Conservation (phyloP, 2,113 vertebrate species). For the Sprattus sprattus region DNA sequence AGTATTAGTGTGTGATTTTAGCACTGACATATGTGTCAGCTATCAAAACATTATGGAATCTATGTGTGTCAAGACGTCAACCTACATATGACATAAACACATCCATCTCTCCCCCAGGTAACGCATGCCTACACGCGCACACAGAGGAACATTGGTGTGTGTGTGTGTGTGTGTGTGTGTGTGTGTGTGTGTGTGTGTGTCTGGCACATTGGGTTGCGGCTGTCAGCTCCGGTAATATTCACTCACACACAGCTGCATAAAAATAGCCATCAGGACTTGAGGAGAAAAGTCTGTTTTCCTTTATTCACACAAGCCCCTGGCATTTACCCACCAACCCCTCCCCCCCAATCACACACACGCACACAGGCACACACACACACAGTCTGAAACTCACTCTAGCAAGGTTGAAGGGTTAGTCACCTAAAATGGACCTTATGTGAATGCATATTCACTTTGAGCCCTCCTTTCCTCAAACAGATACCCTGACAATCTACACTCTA, state of each 20-base stretch:
- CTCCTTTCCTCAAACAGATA: background rate
- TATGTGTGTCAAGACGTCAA: background rate
- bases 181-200: too few relatives aligned
- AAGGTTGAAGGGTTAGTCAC: background rate
- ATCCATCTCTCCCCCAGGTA: background rate
- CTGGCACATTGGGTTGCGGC: background rate
- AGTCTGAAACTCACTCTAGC: background rate
- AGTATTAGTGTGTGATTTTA: background rate
- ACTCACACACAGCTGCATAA: slow-evolving; percentile 10
- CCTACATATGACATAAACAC: background rate
- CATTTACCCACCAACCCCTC: background rate
- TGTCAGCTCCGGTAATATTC: background rate
- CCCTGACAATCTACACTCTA: background rate
- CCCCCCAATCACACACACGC: background rate
- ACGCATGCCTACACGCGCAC: background rate
- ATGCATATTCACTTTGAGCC: background rate
- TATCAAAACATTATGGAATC: background rate
- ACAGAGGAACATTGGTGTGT: background rate
- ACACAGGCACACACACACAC: slow-evolving; percentile 1
- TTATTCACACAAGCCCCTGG: slow-evolving; percentile 6
- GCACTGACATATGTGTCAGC: background rate
- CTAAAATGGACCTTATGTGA: background rate
- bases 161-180: too few relatives aligned
- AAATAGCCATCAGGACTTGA: background rate
- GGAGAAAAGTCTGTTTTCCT: background rate